These are phyloP conservation scores for Amphiprion percula DNA, from an alignment of 2,113 vertebrate species.

Conservation along the genomic window DNA sequence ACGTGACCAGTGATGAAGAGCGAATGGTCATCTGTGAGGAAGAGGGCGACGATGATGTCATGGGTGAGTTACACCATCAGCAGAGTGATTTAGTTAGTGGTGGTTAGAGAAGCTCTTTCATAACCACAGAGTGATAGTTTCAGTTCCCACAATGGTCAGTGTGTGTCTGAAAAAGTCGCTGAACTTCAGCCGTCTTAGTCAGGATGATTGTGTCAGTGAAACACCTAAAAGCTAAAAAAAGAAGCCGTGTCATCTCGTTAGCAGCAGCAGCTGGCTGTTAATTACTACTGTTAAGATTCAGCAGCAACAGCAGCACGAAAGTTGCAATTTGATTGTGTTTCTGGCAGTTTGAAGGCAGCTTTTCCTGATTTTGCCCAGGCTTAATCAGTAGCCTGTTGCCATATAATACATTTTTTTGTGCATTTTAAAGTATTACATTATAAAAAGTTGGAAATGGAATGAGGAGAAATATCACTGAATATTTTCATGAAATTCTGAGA, in stretches of 20 bases:
- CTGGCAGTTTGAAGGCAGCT: neutral
- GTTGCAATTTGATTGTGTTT: conserved; percentile 1
- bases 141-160: conserved; percentile 35
- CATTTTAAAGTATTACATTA: too few species aligned
- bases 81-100: neutral
- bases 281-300: conserved; percentile 19
- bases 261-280: neutral
- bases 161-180: neutral
- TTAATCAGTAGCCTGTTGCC: too few species aligned
- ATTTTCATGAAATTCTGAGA: too few species aligned
- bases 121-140: conserved; percentile 38
- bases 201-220: conserved; percentile 26
- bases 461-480: too few species aligned
- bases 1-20: conserved; percentile 93
- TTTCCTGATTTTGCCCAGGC: neutral
- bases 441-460: too few species aligned
- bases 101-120: conserved; percentile 18
- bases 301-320: conserved; percentile 5
- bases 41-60: conserved; percentile 93
- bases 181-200: conserved; percentile 3
- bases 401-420: too few species aligned
- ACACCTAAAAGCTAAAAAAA: neutral
- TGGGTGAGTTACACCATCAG: conserved; percentile 84
- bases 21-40: conserved; percentile 94
- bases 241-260: conserved; percentile 20